Conservation (phyloP, 2,797 vertebrate species). For the Etheostoma nigrum region DNA sequence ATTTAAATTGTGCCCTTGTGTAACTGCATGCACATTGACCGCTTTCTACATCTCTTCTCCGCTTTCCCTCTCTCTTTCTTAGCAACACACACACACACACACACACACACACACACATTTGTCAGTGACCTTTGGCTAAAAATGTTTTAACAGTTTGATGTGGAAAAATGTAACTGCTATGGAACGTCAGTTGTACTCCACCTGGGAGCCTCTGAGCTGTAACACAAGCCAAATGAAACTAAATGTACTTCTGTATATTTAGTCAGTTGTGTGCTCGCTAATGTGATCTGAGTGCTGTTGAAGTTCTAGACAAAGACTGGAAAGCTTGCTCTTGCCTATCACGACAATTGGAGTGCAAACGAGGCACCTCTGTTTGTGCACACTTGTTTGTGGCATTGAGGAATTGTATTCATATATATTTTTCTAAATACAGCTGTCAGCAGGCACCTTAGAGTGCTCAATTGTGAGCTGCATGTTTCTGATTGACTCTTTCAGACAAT, state of each 20-base stretch:
- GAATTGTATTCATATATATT: constrained; percentile 15
- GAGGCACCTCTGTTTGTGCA: constrained; percentile 24
- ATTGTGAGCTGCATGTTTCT: constrained; percentile 46
- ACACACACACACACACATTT: constrained; percentile 34
- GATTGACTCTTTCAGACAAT: constrained; percentile 84
- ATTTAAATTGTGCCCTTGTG: constrained; percentile 67
- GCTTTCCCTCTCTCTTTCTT: constrained; percentile 39
- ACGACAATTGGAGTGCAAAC: constrained; percentile 48
- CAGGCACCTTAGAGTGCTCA: constrained; percentile 11
- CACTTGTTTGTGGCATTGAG: background rate
- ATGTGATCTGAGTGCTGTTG: constrained; percentile 62
- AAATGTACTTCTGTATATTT: constrained; percentile 51
- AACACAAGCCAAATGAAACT: constrained; percentile 65
- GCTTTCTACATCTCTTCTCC: constrained; percentile 43
- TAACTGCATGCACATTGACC: constrained; percentile 66
- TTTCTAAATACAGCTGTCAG: constrained; percentile 12
- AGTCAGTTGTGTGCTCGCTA: constrained; percentile 46
- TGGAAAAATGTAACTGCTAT: constrained; percentile 56
- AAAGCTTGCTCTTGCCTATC: constrained; percentile 49
- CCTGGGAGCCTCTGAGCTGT: constrained; percentile 59
- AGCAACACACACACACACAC: constrained; percentile 27
- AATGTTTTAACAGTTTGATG: constrained; percentile 57
- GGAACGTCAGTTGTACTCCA: constrained; percentile 56
- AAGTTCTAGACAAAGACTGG: constrained; percentile 57
- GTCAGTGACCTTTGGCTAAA: constrained; percentile 48